These are phyloP conservation scores for Diadophis punctatus DNA, from an alignment of 2,113 vertebrate species.

Conservation along the genomic window DNA sequence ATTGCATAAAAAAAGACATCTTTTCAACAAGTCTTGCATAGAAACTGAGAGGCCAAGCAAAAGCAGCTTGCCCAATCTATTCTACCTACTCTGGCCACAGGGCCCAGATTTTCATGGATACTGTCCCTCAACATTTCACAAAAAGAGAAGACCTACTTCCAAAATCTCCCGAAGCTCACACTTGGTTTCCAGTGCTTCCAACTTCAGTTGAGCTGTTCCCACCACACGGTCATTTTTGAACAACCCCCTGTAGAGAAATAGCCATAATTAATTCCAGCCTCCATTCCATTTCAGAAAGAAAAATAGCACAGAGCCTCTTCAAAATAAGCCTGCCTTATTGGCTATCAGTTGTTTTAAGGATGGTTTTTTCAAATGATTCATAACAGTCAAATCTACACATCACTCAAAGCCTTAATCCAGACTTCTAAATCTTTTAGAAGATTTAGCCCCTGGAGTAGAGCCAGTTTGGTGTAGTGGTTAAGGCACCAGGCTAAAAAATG, in stretches of 20 bases:
- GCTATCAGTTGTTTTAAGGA: background rate
- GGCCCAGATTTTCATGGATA: background rate
- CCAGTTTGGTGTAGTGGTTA: background rate
- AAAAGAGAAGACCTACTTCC: slow-evolving; percentile 66
- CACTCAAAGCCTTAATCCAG: background rate
- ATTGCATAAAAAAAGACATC: background rate
- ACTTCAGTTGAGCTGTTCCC: slow-evolving; percentile 83
- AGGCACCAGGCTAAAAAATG: background rate
- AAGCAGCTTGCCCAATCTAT: background rate
- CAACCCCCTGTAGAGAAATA: slow-evolving; percentile 68
- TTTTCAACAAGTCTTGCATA: background rate
- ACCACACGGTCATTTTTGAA: slow-evolving; percentile 84
- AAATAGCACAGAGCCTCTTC: background rate
- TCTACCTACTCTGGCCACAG: background rate
- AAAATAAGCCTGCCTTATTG: background rate
- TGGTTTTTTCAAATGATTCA: background rate
- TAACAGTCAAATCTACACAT: background rate
- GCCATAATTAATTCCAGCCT: background rate
- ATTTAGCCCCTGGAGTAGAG: background rate
- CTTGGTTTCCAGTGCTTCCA: slow-evolving; percentile 77
- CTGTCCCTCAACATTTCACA: background rate
- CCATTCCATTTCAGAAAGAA: background rate
- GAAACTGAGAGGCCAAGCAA: background rate
- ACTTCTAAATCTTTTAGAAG: background rate
- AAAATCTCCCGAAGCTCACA: slow-evolving; percentile 83